phyloP scores from a whole-genome alignment of 53 echinoderm and acorn worm species.

The Actinopyga echinites region DNA sequence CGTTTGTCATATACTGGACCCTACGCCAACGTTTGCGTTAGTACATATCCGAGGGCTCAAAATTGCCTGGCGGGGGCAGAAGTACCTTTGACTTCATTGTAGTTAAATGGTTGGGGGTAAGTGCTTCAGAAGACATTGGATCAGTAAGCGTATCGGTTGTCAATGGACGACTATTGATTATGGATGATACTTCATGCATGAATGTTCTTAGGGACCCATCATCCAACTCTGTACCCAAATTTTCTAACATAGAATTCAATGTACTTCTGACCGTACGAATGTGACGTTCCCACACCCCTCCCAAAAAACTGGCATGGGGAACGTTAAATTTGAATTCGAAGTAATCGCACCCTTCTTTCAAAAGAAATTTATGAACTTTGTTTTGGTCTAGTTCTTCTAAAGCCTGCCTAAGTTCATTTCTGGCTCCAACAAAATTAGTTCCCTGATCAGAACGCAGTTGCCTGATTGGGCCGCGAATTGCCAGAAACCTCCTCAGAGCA shows the following conservation, averaged over 20 bases:
- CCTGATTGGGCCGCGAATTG: no score
- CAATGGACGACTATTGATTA: constrained; percentile 53
- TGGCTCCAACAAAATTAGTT: constrained; percentile 68
- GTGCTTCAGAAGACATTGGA: neutral
- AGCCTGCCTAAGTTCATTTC: constrained; percentile 32
- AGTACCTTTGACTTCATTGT: constrained; percentile 8
- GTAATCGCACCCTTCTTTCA: no score
- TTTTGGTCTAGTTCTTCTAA: constrained; percentile 42
- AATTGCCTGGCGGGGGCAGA: constrained; percentile 27
- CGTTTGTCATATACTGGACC: constrained; percentile 32
- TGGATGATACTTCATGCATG: constrained; percentile 48
- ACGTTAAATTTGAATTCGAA: no score
- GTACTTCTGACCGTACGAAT: constrained; percentile 51
- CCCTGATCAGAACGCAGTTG: no score
- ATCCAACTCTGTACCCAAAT: constrained; percentile 53
- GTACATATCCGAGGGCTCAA: neutral
- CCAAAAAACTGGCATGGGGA: constrained; percentile 55
- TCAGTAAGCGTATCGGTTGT: constrained; percentile 8
- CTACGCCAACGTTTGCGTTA: neutral
- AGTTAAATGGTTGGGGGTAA: neutral
- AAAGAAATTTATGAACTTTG: constrained; percentile 16
- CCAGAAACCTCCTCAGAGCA: constrained; percentile 35
- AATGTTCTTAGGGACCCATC: constrained; percentile 59
- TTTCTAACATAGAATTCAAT: constrained; percentile 47
- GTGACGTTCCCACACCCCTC: constrained; percentile 77